These are phyloP conservation scores for Tiphia femorata DNA, from an alignment of 2,888 invertebrate species.

Conservation along the genomic window DNA sequence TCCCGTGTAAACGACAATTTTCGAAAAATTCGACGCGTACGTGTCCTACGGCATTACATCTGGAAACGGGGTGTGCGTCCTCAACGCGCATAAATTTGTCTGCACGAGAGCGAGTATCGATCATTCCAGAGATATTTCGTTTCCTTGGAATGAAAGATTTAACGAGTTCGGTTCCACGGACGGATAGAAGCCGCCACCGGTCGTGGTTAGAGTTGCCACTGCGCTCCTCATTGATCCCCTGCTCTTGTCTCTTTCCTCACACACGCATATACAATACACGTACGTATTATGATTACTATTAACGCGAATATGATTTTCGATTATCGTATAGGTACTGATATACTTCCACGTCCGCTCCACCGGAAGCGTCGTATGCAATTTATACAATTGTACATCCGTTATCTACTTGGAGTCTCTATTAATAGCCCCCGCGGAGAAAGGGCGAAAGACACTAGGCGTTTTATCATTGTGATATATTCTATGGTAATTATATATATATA, in stretches of 20 bases:
- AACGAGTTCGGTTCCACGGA: no score
- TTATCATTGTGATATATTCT: constrained; percentile 53
- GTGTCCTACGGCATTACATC: no score
- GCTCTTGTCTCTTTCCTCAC: constrained; percentile 24
- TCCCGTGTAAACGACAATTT: no score
- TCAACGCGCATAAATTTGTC: no score
- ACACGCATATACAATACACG: background rate
- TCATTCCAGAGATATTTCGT: no score
- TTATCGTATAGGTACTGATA: constrained; percentile 36
- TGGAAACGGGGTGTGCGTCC: no score
- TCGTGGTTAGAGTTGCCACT: background rate
- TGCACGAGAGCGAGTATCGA: no score
- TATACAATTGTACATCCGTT: constrained; percentile 50
- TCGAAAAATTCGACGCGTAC: no score
- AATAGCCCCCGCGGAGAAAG: constrained; percentile 13
- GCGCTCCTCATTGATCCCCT: constrained; percentile 27
- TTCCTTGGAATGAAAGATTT: no score
- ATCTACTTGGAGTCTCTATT: constrained; percentile 48
- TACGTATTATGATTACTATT: constrained; percentile 12
- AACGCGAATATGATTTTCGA: constrained; percentile 29
- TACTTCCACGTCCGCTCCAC: constrained; percentile 50
- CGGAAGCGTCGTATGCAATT: constrained; percentile 44
- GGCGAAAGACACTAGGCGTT: constrained; percentile 37
- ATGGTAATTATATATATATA: constrained; percentile 43
- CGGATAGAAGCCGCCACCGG: no score